phyloP scores from a whole-genome alignment of 2,888 invertebrate genomes.

The Thereva unica region DNA sequence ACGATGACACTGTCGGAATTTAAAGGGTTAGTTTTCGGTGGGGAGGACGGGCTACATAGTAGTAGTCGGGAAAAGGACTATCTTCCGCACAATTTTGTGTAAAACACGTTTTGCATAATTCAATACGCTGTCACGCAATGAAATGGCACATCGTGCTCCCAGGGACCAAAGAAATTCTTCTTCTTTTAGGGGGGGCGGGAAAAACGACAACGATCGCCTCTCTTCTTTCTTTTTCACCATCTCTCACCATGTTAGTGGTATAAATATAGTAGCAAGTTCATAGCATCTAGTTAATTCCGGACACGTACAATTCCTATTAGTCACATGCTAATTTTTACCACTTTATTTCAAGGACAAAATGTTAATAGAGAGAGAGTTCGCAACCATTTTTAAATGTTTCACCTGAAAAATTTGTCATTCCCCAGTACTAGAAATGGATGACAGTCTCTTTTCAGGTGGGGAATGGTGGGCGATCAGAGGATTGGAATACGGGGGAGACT shows the following conservation, averaged over 20 bases:
- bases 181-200: conserved; percentile 1
- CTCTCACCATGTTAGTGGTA: no score
- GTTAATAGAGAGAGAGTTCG: neutral
- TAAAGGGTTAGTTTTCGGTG: neutral
- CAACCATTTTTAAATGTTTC: no score
- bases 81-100: neutral
- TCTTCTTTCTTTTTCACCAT: no score
- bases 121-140: conserved; percentile 26
- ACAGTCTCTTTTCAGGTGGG: no score
- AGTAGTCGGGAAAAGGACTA: neutral
- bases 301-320: conserved; percentile 31
- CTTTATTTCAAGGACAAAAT: conserved; percentile 3
- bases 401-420: no score
- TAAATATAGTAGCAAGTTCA: no score
- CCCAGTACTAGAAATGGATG: no score
- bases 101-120: conserved; percentile 16
- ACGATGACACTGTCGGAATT: no score
- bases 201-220: conserved; percentile 10
- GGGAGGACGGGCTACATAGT: no score
- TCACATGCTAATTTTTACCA: conserved; percentile 29
- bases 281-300: conserved; percentile 25
- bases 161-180: conserved; percentile 14
- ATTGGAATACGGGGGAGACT: no score
- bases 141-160: conserved; percentile 1
- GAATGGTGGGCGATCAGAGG: no score